Conservation (phyloP, 1,140 invertebrate species). For the Psix sp. region DNA sequence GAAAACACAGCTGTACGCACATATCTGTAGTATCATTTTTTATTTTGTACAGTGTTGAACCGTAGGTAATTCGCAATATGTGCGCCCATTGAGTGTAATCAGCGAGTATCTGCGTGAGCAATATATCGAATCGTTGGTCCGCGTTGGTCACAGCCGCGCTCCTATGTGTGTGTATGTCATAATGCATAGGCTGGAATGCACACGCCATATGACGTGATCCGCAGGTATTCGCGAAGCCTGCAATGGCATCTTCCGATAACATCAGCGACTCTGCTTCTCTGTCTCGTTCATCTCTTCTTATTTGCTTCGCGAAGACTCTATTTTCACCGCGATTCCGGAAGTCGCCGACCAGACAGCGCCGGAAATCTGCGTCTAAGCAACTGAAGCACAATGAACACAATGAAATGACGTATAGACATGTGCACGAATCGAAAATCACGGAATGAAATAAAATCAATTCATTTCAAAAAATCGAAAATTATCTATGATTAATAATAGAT, state of each 20-base stretch:
- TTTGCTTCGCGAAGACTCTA: conserved; percentile 1
- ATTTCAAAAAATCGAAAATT: too few relatives aligned
- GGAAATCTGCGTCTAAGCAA: conserved; percentile 2
- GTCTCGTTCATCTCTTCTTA: not conserved
- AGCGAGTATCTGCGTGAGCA: conserved; percentile 21
- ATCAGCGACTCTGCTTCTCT: conserved; percentile 8
- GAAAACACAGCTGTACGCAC: not conserved
- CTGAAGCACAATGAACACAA: not conserved
- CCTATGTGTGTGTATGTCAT: conserved; percentile 16
- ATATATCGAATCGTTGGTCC: conserved; percentile 36
- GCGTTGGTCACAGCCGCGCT: conserved; percentile 8
- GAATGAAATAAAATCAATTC: too few relatives aligned
- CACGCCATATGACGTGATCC: conserved; percentile 35
- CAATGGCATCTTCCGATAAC: conserved; percentile 41
- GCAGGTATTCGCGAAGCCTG: conserved; percentile 18
- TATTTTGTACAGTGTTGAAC: conserved; percentile 25
- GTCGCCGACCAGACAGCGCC: not conserved
- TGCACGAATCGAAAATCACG: too few relatives aligned
- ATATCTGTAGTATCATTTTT: conserved; percentile 32
- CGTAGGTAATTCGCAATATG: conserved; percentile 33
- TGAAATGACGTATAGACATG: not conserved
- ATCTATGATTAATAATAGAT: too few relatives aligned
- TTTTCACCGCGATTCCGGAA: conserved; percentile 1
- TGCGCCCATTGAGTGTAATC: conserved; percentile 28
- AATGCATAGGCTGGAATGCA: conserved; percentile 35